A percentile compares a stretch with the other conserved stretches of the same genome.
phyloP scores from a whole-genome alignment of 2,113 vertebrate species.

The Xenotilapia flavipinnis region DNA sequence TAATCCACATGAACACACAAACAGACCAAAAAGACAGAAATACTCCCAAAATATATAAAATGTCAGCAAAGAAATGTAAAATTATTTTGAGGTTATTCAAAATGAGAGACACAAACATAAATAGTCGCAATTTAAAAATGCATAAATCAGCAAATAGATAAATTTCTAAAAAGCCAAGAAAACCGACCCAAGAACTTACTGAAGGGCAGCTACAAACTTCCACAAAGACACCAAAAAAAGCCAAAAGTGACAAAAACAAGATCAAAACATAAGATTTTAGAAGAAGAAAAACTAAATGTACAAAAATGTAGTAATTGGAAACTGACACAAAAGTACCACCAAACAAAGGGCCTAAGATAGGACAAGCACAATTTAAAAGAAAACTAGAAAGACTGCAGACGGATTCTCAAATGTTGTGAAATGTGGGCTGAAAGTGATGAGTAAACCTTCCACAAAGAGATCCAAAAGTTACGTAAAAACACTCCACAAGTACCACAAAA shows the following conservation, averaged over 20 bases:
- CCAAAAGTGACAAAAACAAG: neutral
- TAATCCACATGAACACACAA: neutral
- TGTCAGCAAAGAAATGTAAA: neutral
- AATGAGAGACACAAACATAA: accelerated
- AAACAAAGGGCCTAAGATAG: accelerated
- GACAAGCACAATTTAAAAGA: neutral
- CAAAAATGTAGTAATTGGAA: neutral
- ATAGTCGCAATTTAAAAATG: neutral
- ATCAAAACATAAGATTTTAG: neutral
- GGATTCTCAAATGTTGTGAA: neutral
- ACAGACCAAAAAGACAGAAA: neutral
- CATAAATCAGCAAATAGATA: neutral
- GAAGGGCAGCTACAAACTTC: accelerated
- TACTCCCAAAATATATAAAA: neutral
- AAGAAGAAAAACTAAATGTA: neutral
- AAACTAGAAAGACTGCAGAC: accelerated
- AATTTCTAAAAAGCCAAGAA: accelerated
- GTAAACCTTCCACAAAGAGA: neutral
- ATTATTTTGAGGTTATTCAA: accelerated
- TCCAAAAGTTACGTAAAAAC: neutral
- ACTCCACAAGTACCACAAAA: neutral
- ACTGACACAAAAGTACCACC: neutral
- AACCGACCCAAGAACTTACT: accelerated
- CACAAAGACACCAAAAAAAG: neutral
- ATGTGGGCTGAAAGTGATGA: accelerated